Conservation (phyloP, 2,888 invertebrate genomes). For the Iselma pallidipennis region DNA sequence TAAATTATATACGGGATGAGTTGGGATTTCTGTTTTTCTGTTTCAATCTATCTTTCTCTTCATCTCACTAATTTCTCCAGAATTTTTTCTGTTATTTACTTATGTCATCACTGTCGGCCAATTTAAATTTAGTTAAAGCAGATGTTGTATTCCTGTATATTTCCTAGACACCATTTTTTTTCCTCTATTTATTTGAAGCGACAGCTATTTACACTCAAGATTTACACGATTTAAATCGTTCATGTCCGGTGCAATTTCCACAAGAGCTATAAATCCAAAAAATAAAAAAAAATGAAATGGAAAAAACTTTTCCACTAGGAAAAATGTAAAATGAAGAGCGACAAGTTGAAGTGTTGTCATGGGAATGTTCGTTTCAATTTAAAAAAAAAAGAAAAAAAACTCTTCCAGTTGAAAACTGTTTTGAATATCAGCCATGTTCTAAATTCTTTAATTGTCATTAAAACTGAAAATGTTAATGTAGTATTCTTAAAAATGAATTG, state of each 20-base stretch:
- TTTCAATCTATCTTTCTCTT: background rate
- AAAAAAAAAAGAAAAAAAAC: too few relatives aligned
- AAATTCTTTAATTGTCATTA: background rate
- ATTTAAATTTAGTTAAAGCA: constrained; percentile 9
- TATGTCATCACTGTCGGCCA: constrained; percentile 16
- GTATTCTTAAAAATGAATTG: background rate
- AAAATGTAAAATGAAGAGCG: background rate
- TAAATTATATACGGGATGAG: too few relatives aligned
- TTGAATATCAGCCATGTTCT: too few relatives aligned
- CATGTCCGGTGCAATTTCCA: background rate
- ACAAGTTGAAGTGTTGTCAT: background rate
- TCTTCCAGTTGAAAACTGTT: too few relatives aligned
- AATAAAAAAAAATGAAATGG: background rate
- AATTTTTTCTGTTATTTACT: constrained; percentile 4
- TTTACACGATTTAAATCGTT: background rate
- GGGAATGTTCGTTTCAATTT: too few relatives aligned
- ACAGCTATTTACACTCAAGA: background rate
- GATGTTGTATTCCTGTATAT: background rate
- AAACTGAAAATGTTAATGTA: background rate
- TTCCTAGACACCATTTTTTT: background rate
- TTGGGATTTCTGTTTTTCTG: too few relatives aligned
- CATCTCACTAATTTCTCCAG: background rate
- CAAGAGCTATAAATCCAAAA: background rate
- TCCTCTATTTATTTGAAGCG: background rate
- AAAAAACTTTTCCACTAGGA: background rate